Evolutionary conservation across 2,113 vertebrate species (phyloP), one percentile per base, ranked within the genome.

Genomic region (Vulpes vulpes): DNA sequence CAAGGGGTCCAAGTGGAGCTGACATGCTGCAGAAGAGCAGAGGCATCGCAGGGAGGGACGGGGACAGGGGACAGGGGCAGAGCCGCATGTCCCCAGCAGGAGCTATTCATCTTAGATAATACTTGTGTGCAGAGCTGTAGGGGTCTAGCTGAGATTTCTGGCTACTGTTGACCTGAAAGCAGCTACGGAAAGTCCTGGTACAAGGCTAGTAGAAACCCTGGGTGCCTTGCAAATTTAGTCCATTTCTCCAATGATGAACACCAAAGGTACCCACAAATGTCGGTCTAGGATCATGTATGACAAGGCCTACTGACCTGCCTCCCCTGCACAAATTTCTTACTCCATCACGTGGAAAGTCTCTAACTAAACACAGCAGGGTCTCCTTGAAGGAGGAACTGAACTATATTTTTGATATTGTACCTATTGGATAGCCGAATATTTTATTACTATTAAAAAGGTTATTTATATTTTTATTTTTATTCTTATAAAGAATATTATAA

Each of bases 141-240:
- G 25, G 35, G 9, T 32, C 82, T 20, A 9, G 16, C 38, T 49
- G 38, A 16, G 59, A 49, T 20, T 38, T 38, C 35, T 2, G 11
- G 22, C 22, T 17, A 3, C 65, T 69, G 65, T n/a, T n/a, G 32
- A 8, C 53, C 86, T 20, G 71, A 73, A 11, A 38, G 49, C 23
- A 11, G 32, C 49, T 3, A 3, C 8, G 14, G 25, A 27, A 30
- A 49, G 3, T 2, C 19, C 3, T 17, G 0, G 10, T 1, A 14
- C 7, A 7, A 53, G 35, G 11, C 3, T 2, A 23, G 3, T 22
- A 78, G 78, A 81, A 71, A 49, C 32, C 64, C 71, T 74, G 1
- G 4, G 25, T 25, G 25, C 53, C 4, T 65, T 12, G 71, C 25
- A 62, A 53, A 8, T 30, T 9, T 43, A 53, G 49, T 30, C 27